Evolutionary conservation across 2,888 invertebrate genomes (phyloP).

Genomic region (Melinaea marsaeus): DNA sequence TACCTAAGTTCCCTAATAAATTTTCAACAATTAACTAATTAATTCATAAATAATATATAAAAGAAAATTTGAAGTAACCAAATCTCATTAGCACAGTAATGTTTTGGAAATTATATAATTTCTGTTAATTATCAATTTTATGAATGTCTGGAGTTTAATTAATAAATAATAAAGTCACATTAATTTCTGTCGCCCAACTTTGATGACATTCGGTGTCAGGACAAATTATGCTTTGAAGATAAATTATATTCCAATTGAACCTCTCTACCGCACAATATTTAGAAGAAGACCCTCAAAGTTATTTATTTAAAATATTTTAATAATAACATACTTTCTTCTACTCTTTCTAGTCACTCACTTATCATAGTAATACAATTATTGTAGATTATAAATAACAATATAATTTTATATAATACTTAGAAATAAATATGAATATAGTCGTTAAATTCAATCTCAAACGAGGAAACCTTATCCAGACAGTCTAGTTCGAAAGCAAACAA

Average conservation of each 20-base stretch:
- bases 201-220: constrained; percentile 29
- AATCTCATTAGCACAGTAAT: background rate
- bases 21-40: too few species aligned
- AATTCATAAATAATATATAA: background rate
- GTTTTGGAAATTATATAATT: constrained; percentile 1
- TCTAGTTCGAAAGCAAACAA: background rate
- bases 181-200: constrained; percentile 28
- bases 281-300: constrained; percentile 27
- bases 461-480: too few species aligned
- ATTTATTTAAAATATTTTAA: background rate
- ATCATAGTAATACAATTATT: too few species aligned
- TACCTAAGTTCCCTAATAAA: too few species aligned
- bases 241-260: constrained; percentile 29
- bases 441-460: too few species aligned
- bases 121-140: constrained; percentile 11
- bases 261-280: constrained; percentile 28
- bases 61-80: background rate
- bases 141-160: constrained; percentile 17
- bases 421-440: too few species aligned
- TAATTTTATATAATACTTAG: too few species aligned
- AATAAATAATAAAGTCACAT: constrained; percentile 32
- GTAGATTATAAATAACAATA: too few species aligned
- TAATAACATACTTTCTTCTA: too few species aligned
- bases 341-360: too few species aligned
- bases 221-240: constrained; percentile 28